Evolutionary conservation across 2,113 vertebrate genomes (phyloP), one percentile per base, ranked within the genome.

Genomic region (Hiodon alosoides): DNA sequence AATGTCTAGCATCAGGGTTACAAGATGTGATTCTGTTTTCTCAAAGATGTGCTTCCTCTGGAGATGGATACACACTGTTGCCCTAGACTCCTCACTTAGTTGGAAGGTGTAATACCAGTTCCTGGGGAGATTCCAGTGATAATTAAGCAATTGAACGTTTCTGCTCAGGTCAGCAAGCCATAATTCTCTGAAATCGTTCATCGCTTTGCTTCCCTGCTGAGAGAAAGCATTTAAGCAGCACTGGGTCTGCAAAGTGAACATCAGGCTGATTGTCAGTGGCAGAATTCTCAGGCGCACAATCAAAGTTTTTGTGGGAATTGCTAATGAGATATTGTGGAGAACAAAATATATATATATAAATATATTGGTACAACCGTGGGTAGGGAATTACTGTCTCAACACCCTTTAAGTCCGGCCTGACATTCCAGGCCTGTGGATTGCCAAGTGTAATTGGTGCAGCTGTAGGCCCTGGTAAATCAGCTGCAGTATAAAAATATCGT

Each of bases 71-170:
- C 81, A 81, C 81, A 73, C 78, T 78, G 60, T 68, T 67, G 61
- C 79, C 70, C 55, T 58, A 71, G 74, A 62, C 79, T 16, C 74
- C 78, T 76, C 69, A 47, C 73, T 68, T 53, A 77, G 52, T 76
- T 77, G 76, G 64, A 53, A 48, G 16, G 78, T 78, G 79, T 81
- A 77, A 74, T 75, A 78, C 80, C 14, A 77, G 69, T 80, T 74
- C 67, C 72, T 71, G 9, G n/a, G 9, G 67, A 80, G 76, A 86
- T 58, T 68, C 67, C 83, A 76, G 77, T 72, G 70, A 68, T 83
- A 79, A 85, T 83, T 81, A 82, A 78, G 57, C 74, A 59, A 57
- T 66, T 79, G 71, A 65, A 47, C 77, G 78, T 82, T 76, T 72
- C 69, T 76, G 74, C 74, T 76, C 48, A 76, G 79, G 81, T 73